These are phyloP conservation scores for Lasiurus cinereus DNA, from an alignment of 2,113 vertebrate genomes.

Conservation along the genomic window DNA sequence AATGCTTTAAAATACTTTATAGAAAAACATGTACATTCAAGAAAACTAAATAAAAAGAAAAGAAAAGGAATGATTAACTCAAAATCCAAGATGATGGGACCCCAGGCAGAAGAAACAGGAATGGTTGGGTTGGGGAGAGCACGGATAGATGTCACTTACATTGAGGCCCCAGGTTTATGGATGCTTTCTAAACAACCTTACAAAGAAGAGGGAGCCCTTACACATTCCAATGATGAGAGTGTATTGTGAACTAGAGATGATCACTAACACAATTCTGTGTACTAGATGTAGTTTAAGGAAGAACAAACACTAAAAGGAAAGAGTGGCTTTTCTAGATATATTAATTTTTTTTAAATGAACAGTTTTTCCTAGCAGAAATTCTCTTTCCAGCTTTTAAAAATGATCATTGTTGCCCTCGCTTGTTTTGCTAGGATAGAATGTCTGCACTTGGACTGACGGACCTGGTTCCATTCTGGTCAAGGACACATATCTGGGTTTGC, in stretches of 20 bases:
- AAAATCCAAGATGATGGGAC: background rate
- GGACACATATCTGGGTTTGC: no score
- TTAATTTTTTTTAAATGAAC: background rate
- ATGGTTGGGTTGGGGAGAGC: background rate
- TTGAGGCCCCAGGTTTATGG: background rate
- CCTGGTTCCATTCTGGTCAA: no score
- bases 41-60: background rate
- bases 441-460: no score
- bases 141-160: background rate
- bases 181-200: background rate
- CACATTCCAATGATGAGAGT: background rate
- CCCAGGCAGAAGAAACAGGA: background rate
- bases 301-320: background rate
- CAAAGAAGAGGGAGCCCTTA: background rate
- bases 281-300: background rate
- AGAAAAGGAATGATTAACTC: background rate
- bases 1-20: background rate
- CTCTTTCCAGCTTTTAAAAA: slow-evolving; percentile 1
- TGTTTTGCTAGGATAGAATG: no score
- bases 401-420: background rate
- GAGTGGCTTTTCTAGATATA: background rate
- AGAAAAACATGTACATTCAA: background rate
- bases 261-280: background rate
- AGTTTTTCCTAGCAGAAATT: slow-evolving; percentile 33
- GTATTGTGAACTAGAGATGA: background rate